Base-by-base conservation (phyloP, 1,140 invertebrate genomes). In the Trachymyrmex septentrionalis region DNA sequence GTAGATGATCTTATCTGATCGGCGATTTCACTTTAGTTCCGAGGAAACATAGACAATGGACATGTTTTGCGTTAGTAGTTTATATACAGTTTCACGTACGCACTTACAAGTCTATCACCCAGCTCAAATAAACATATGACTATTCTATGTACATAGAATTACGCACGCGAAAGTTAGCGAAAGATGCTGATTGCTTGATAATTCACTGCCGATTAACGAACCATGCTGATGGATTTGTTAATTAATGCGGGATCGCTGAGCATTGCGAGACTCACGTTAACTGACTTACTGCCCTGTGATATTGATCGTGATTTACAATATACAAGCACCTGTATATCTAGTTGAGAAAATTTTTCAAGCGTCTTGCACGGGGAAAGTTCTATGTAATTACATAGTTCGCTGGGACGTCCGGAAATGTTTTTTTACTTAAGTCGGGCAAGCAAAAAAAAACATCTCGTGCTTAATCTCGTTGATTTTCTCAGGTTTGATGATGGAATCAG, bases 401-500 rank as follows among this genome's bases (percentile, higher is more conserved):
- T 34, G 50, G 14, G 38, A 84, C 44, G 21, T 66, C 48, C 71
- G 71, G 61, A 86, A 86, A 87, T 87, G 82, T 76, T 89, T 87
- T 44, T 87, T 88, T 77, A 66, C 75, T 82, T 44, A 27, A 73
- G 69, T 76, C 30, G 72, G n/a, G n/a, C 71, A 69, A 75, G 55
- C 44, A 38, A 38, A 55, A 85, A 10, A 48, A 72, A 59, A 48
- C 48, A 16, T 50, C 34, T 80, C 30, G 7, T 38, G 34, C 67
- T 73, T 21, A 59, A 53, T 73, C 21, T 69, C 38, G 7, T 30
- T 12, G 53, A 88, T 87, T 87, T 71, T 92, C 92, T 64, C 94
- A 98, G 98, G 98, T 94, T 94, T 98, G 16, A 98, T 98, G 98
- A 96, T 98, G 96, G 98, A 98, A 92, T 98, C 97, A 82, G 98